Conservation (phyloP, 2,113 vertebrate species). For the Vidua macroura region DNA sequence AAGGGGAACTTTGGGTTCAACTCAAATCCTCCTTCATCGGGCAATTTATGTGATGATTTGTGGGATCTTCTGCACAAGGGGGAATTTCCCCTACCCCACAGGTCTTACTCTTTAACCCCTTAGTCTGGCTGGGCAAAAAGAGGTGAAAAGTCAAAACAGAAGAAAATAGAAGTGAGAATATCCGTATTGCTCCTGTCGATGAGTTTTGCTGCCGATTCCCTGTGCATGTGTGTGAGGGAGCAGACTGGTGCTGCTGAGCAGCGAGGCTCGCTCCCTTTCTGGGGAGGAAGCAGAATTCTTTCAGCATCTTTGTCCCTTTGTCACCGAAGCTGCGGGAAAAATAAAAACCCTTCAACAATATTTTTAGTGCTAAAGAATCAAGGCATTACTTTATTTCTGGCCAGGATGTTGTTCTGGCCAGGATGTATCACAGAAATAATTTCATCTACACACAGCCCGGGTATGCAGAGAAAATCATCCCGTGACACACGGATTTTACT, state of each 20-base stretch:
- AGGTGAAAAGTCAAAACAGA: background rate
- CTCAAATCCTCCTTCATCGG: background rate
- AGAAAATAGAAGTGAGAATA: background rate
- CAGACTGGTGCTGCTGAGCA: background rate
- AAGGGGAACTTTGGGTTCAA: background rate
- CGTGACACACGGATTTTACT: background rate
- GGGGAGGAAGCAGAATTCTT: background rate
- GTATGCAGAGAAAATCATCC: background rate
- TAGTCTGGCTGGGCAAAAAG: background rate
- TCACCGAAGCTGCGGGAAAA: background rate
- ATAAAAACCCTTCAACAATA: background rate
- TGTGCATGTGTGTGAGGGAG: background rate
- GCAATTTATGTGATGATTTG: background rate
- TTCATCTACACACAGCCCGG: too few relatives aligned
- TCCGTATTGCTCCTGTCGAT: background rate
- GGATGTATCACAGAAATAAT: background rate
- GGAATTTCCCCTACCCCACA: background rate
- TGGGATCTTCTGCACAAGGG: background rate
- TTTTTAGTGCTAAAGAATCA: background rate
- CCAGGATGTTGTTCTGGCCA: background rate
- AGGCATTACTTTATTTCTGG: background rate
- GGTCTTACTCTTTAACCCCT: background rate
- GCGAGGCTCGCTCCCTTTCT: background rate
- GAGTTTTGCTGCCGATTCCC: background rate
- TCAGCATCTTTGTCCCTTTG: background rate